phyloP scores from a whole-genome alignment of 2,888 invertebrate species.

The Calephelis perditalis region DNA sequence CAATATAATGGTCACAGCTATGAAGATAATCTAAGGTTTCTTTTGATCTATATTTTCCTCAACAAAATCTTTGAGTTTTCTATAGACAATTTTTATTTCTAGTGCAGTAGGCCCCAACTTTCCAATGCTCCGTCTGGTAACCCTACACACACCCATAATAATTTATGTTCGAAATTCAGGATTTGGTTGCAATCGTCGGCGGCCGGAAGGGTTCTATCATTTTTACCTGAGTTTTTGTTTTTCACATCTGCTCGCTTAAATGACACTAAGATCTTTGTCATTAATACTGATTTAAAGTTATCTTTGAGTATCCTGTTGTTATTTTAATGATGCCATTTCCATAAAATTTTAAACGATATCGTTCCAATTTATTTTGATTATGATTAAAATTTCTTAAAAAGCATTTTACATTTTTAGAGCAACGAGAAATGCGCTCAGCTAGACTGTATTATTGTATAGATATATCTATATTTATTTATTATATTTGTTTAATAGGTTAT shows the following conservation, averaged over 20 bases:
- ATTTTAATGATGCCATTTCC: slow-evolving; percentile 41
- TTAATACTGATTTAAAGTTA: slow-evolving; percentile 51
- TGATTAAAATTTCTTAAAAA: neutral
- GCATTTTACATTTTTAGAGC: no score
- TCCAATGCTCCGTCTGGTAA: no score
- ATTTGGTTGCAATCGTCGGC: slow-evolving; percentile 70
- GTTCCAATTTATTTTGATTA: neutral
- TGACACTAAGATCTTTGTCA: slow-evolving; percentile 58
- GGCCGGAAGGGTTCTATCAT: slow-evolving; percentile 73
- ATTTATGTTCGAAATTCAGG: slow-evolving; percentile 69
- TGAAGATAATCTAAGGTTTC: no score
- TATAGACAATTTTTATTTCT: no score
- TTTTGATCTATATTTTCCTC: no score
- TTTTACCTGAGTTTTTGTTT: slow-evolving; percentile 74
- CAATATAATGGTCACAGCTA: no score
- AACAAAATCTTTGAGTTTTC: no score
- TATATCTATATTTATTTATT: no score
- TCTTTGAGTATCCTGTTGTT: slow-evolving; percentile 36
- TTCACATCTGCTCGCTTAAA: slow-evolving; percentile 63
- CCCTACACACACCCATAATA: slow-evolving; percentile 58
- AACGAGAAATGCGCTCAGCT: no score
- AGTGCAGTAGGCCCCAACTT: no score
- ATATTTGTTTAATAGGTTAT: no score
- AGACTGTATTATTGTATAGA: no score
- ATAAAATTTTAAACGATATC: slow-evolving; percentile 14